Conservation (phyloP, 1,140 invertebrate genomes). For the Drepana arcuata region DNA sequence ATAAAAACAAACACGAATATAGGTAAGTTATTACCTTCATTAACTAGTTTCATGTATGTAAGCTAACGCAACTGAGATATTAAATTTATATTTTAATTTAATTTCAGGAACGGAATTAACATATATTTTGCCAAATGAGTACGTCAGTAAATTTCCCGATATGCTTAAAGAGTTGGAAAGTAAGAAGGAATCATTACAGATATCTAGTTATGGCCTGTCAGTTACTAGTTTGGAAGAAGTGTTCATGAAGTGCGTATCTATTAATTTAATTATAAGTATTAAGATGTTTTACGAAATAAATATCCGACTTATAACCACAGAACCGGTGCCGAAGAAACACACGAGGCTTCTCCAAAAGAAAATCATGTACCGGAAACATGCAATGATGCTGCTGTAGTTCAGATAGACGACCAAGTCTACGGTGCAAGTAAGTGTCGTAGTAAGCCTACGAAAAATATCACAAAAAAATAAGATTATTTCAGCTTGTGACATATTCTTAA, state of each 20-base stretch:
- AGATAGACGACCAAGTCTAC: slow-evolving; percentile 18
- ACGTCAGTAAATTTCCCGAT: slow-evolving; percentile 70
- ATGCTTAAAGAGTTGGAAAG: slow-evolving; percentile 82
- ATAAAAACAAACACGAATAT: slow-evolving; percentile 59
- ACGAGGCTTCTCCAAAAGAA: slow-evolving; percentile 18
- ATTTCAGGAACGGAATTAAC: slow-evolving; percentile 72
- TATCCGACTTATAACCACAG: too few species aligned
- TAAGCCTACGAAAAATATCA: too few species aligned
- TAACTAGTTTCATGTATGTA: not conserved
- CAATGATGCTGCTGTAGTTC: slow-evolving; percentile 28
- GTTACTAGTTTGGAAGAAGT: slow-evolving; percentile 93
- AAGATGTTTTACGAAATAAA: too few species aligned
- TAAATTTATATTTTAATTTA: not conserved
- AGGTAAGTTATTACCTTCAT: slow-evolving; percentile 21
- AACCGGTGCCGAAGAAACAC: slow-evolving; percentile 59
- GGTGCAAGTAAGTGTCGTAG: slow-evolving; percentile 15
- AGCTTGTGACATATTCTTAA: too few species aligned
- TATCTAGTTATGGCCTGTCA: slow-evolving; percentile 79
- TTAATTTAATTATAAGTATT: slow-evolving; percentile 3
- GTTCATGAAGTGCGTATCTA: slow-evolving; percentile 82
- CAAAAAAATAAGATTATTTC: too few species aligned
- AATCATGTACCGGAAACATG: slow-evolving; percentile 14
- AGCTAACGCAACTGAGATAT: too few species aligned
- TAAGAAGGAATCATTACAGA: slow-evolving; percentile 75
- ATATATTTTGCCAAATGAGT: slow-evolving; percentile 72